Evolutionary conservation across 2,888 invertebrate species (phyloP), one percentile per base, ranked within the genome.

Genomic region (Holacanthella duospinosa): DNA sequence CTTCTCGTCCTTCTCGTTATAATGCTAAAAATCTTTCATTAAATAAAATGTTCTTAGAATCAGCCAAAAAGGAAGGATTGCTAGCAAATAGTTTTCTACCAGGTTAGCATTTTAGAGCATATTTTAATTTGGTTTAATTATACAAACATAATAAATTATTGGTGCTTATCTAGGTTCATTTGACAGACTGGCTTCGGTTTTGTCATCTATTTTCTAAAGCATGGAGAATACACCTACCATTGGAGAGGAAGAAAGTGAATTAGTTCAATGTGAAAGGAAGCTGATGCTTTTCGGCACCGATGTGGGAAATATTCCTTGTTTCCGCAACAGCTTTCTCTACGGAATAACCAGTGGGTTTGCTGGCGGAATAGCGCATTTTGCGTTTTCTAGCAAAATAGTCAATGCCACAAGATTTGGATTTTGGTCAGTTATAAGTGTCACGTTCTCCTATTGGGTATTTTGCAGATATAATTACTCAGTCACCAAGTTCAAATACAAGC

Each of bases 281-380:
- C 69, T 86, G 4, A 75, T 81, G 16, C 71, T 88, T 59, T 87
- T 88, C 76, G 88, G 88, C 12, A 80, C 84, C 71, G 86, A 89
- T 77, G 75, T 89, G 26, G 79, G 85, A 0, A 82, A 86, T 78
- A 86, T 90, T 65, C 89, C 89, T 0, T 91, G 91, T 77, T 89
- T 89, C 76, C 82, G 88, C 66, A 84, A 84, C 74, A 87, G 87
- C 75, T 86, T 87, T 74, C 75, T 90, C 0, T 86, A 86, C 77
- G 89, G 89, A 12, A 83, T 89, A 60, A 77, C 82, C 59, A 81
- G 86, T 55, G 89, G 89, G 58, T 74, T 89, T 27, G 84, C 81
- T 2, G 76, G 79, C 66, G 89, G 89, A 16, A 74, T 89, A 62
- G 78, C 80, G 3, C 79, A 84, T 65, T 91, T 91, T 77, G 78